Conservation (phyloP, 2,797 vertebrate genomes). For the Taeniopygia guttata region DNA sequence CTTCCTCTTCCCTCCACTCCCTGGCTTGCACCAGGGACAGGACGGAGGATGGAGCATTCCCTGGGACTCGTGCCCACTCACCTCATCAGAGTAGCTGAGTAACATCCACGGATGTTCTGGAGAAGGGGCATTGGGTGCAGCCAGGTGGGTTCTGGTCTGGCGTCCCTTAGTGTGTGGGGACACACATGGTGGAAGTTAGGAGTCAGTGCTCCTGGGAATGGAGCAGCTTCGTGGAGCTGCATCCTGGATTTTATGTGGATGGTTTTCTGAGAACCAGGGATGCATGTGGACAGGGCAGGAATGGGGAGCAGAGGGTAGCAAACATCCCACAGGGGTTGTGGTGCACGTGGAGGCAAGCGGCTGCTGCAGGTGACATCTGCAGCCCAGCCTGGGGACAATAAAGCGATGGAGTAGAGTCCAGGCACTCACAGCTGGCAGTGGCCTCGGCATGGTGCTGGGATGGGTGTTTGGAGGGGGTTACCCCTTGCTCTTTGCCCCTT, state of each 20-base stretch:
- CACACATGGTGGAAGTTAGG: not conserved
- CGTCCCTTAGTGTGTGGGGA: no score
- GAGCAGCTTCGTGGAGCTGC: accelerated
- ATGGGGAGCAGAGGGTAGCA: not conserved
- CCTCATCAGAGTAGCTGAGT: not conserved
- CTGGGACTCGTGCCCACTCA: accelerated
- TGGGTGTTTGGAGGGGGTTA: accelerated
- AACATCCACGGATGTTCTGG: not conserved
- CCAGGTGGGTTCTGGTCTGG: not conserved
- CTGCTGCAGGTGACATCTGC: not conserved
- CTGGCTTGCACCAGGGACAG: not conserved
- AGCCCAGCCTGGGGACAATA: accelerated
- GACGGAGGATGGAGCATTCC: not conserved
- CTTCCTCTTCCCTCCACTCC: not conserved
- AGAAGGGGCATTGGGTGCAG: not conserved
- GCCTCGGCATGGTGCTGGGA: accelerated
- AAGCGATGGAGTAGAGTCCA: not conserved
- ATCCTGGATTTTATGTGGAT: not conserved
- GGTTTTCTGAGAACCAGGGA: not conserved
- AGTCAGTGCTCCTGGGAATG: accelerated
- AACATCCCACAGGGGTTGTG: accelerated
- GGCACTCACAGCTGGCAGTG: not conserved
- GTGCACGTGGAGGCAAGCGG: accelerated
- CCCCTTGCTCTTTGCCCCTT: not conserved
- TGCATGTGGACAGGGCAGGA: not conserved